Conservation (phyloP, 1,140 invertebrate species). For the Gonatopus flavifemur region DNA sequence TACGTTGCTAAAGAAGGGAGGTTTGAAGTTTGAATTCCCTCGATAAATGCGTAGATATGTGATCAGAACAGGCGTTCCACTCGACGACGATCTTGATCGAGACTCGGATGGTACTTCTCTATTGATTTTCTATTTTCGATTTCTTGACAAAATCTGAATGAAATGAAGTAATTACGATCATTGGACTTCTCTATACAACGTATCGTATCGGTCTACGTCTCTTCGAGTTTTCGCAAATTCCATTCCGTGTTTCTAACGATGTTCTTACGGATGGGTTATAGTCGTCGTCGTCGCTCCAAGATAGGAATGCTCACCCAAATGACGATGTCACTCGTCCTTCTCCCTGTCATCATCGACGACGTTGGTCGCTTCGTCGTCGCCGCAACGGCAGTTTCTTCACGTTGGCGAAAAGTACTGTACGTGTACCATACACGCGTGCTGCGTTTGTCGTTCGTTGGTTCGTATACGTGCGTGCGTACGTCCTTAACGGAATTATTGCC, state of each 20-base stretch:
- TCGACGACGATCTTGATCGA: too few species aligned
- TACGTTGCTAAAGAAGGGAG: too few species aligned
- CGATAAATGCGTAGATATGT: too few species aligned
- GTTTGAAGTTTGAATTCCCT: too few species aligned
- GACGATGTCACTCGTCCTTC: constrained; percentile 33
- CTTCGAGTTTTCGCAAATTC: constrained; percentile 21
- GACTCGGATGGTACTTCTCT: too few species aligned
- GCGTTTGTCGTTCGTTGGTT: too few species aligned
- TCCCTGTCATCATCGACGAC: neutral
- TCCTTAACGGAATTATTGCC: constrained; percentile 44
- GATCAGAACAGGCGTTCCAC: too few species aligned
- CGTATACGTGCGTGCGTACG: constrained; percentile 32
- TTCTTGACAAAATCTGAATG: too few species aligned
- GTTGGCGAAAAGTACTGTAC: constrained; percentile 19
- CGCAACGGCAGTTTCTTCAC: constrained; percentile 13
- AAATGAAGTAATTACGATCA: too few species aligned
- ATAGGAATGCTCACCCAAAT: constrained; percentile 35
- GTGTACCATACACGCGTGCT: constrained; percentile 5
- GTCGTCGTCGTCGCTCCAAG: constrained; percentile 14
- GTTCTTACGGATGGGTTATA: constrained; percentile 24
- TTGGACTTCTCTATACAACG: too few species aligned
- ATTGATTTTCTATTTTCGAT: too few species aligned
- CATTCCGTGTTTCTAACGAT: constrained; percentile 12
- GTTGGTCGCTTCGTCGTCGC: constrained; percentile 10
- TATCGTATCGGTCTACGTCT: constrained; percentile 1